Evolutionary conservation across 1,140 invertebrate species (phyloP), one percentile per base, ranked within the genome.

Genomic region (Heliconius hermathena): DNA sequence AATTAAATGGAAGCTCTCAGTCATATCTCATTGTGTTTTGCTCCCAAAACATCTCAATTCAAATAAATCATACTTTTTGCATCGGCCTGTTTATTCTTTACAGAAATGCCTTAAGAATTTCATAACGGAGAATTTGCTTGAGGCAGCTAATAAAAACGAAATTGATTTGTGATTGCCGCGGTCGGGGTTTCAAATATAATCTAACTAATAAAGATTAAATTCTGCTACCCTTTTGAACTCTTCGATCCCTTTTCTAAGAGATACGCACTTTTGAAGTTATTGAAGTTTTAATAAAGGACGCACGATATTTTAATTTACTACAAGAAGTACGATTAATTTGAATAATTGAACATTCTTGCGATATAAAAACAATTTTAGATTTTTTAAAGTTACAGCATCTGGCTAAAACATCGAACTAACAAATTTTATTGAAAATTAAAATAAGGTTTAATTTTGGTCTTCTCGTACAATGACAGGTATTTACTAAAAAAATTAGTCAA

Each of bases 81-180:
- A 41, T 76, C 33, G 60, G 74, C 20, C 29, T 76, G 57, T 66
- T 70, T 77, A 77, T 41, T 71, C 46, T 77, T 33, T 72, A 8
- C 29, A 18, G 41, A 70, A 70, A 76, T 46, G 38, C 33, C 33
- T 75, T 79, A 78, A 83, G 87, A 89, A 92, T 90, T 91, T 90
- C 86, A 90, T 93, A 90, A 92, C 91, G 87, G 85, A 86, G 85
- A 85, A 85, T 87, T 85, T 84, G 79, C 85, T 82, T 81, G 81
- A 81, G 84, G 86, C 57, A 22, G 57, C 78, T 83, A 85, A 89
- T 81, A 88, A 89, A 90, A 90, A 92, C 83, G 85, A 87, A 87
- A 85, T 74, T 88, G 83, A 86, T 85, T 84, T 87, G 84, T 87
- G 82, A 84, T 87, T 84, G 80, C 78, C 81, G 80, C 86, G 85